Evolutionary conservation across 1,140 invertebrate genomes (phyloP), one percentile per base, ranked within the genome.

Genomic region (Drosophila parabipectinata): DNA sequence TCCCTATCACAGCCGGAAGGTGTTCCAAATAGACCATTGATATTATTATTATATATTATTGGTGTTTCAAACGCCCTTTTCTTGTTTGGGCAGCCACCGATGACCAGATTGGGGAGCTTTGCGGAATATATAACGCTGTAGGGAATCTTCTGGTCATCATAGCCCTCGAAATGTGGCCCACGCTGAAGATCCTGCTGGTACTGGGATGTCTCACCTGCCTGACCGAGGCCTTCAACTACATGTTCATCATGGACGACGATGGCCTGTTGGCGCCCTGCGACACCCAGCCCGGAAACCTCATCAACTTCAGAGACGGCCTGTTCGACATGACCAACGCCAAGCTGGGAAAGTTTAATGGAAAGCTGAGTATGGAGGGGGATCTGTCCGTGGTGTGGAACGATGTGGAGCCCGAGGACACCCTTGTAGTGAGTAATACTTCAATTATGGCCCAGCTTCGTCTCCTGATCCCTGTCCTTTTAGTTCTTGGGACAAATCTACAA

Each of bases 231-330:
- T 10, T 3, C 12, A 9, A 59, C 12, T 72, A 48, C 50, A 12
- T 53, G 32, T 72, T 71, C 7, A 7, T 10, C 1, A 4, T 26
- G 8, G 66, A 71, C 28, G 18, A 71, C 0, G 28, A 39, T 14
- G 15, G 14, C 3, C 1, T 69, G 9, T 9, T 28, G 0, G n/a
- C 5, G n/a, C 15, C 26, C 2, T 72, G 39, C 24, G 37, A 59
- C 1, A 14, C 18, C 32, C 7, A 34, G 1, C 32, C 41, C 1
- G 50, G 28, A 4, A 72, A 54, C 9, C 26, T 14, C 44, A 2
- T 21, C 4, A 21, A 21, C 2, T 2, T 61, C 0, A 5, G 1
- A 7, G 48, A 47, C 6, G 24, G 8, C 3, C 6, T 53, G 1
- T 3, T 48, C 0, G 50, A 72, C 10, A 30, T 18, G 30, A n/a